phyloP scores from a whole-genome alignment of 2,888 invertebrate species.

The Cactoblastis cactorum region DNA sequence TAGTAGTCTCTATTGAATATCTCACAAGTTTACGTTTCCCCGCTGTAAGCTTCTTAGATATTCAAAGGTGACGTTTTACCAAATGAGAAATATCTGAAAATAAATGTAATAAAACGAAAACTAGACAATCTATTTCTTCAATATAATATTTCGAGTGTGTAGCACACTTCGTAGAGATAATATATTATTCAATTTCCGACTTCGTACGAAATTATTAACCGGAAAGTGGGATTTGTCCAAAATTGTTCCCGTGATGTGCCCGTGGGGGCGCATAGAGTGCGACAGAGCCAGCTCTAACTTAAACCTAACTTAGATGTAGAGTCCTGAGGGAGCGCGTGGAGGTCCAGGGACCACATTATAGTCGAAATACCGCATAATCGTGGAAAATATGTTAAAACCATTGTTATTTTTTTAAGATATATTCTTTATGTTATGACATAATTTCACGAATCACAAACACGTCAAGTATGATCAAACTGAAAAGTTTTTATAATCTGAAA shows the following conservation, averaged over 20 bases:
- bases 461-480: no score
- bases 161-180: conserved; percentile 3
- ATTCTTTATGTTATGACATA: not conserved
- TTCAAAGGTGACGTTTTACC: conserved; percentile 11
- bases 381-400: conserved; percentile 26
- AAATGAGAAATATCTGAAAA: not conserved
- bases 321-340: conserved; percentile 45
- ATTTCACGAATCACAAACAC: no score
- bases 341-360: conserved; percentile 48
- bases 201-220: conserved; percentile 30
- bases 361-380: conserved; percentile 40
- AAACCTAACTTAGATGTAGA: conserved; percentile 62
- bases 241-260: conserved; percentile 46
- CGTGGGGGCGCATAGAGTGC: conserved; percentile 52
- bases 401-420: not conserved
- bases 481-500: no score
- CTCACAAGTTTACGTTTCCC: conserved; percentile 26
- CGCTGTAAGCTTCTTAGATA: conserved; percentile 14
- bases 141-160: conserved; percentile 1
- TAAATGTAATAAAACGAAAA: not conserved
- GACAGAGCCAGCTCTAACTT: conserved; percentile 54
- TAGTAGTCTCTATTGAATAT: conserved; percentile 53
- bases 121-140: not conserved
- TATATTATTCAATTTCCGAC: conserved; percentile 17
- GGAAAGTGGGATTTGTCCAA: conserved; percentile 36